Evolutionary conservation across 1,140 invertebrate species (phyloP).

Genomic region (Cydia fagiglandana): DNA sequence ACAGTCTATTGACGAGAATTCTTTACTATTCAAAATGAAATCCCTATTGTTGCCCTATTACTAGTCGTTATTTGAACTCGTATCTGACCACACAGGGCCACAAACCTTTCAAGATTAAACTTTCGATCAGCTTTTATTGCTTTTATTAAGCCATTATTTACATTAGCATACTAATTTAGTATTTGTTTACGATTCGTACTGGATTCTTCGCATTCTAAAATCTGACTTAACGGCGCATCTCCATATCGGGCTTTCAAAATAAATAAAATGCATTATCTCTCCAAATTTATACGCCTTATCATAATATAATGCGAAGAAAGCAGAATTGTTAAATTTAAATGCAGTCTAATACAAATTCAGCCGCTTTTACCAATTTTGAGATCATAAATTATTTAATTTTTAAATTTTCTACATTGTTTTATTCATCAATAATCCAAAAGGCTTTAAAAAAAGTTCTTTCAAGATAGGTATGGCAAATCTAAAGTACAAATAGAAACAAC

Average conservation of each 20-base stretch:
- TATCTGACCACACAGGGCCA: background rate
- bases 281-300: background rate
- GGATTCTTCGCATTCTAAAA: slow-evolving; percentile 6
- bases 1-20: background rate
- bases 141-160: slow-evolving; percentile 50
- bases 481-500: too few relatives aligned
- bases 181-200: slow-evolving; percentile 35
- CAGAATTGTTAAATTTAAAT: background rate
- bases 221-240: slow-evolving; percentile 6
- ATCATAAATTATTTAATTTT: background rate
- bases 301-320: background rate
- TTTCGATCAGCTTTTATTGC: slow-evolving; percentile 46
- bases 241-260: slow-evolving; percentile 9
- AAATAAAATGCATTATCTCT: slow-evolving; percentile 9
- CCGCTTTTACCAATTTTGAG: background rate
- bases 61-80: background rate
- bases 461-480: too few relatives aligned
- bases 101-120: slow-evolving; percentile 34
- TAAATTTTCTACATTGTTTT: background rate
- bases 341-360: background rate
- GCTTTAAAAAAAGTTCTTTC: too few relatives aligned
- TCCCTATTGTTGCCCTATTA: background rate
- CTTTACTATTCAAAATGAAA: background rate
- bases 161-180: slow-evolving; percentile 53
- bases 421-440: background rate